Percentiles rank a stretch among this genome's conserved stretches.
These are phyloP conservation scores for Coendou prehensilis DNA, from an alignment of 2,797 vertebrate genomes.

Conservation along the genomic window DNA sequence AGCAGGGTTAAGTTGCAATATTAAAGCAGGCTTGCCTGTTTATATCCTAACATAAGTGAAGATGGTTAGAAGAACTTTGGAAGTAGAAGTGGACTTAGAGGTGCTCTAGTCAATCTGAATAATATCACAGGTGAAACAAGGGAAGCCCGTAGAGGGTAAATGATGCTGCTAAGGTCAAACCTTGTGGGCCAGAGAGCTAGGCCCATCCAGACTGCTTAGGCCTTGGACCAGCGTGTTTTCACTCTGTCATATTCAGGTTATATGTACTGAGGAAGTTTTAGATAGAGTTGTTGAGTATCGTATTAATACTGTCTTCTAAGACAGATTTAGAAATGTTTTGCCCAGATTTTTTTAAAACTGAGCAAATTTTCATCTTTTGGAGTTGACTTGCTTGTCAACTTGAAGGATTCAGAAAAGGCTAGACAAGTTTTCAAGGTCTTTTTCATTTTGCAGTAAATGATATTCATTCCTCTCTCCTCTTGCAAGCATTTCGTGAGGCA, in stretches of 20 bases:
- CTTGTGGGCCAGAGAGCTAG: background rate
- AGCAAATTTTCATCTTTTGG: slow-evolving; percentile 43
- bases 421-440: slow-evolving; percentile 47
- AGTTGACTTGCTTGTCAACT: background rate
- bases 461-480: slow-evolving; percentile 21
- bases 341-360: slow-evolving; percentile 13
- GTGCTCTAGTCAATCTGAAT: background rate
- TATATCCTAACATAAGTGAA: background rate
- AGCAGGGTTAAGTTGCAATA: background rate
- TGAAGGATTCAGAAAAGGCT: slow-evolving; percentile 57
- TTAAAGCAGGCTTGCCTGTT: slow-evolving; percentile 18
- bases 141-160: background rate
- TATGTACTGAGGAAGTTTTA: background rate
- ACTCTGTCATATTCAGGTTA: background rate
- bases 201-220: background rate
- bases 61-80: slow-evolving; percentile 31
- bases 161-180: background rate
- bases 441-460: background rate
- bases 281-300: slow-evolving; percentile 24
- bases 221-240: background rate
- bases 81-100: background rate
- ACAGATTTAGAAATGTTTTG: slow-evolving; percentile 23
- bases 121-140: background rate
- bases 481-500: slow-evolving; percentile 47
- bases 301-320: slow-evolving; percentile 54